Base-by-base conservation (phyloP, 2,113 vertebrate genomes). In the Parus major region DNA sequence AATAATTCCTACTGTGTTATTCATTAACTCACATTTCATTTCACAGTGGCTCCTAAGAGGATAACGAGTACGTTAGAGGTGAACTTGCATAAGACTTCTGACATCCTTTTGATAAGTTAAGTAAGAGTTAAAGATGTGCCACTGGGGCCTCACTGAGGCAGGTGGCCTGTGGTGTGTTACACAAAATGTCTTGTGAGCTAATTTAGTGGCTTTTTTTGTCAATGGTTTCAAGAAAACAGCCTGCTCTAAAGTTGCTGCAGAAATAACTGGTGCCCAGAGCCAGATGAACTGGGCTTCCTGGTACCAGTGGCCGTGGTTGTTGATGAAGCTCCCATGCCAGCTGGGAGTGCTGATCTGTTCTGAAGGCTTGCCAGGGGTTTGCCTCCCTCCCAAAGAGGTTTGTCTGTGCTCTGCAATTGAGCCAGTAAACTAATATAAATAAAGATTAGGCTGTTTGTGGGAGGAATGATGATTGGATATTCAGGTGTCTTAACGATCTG, bases 1-100 rank as follows among this genome's bases (percentile, higher is more conserved):
- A 95, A 81, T 95, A 91, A 95, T 87, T 94, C 89, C 94, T 87
- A 5, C 81, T 80, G 90, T 83, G 91, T 89, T 93, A 91, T 93
- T 97, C 94, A 96, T 97, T 96, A 97, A 91, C 91, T 96, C 85
- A 4, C 84, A 82, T 88, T 96, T 96, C 93, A 92, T 95, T 95
- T 39, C 39, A 39, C 76, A 92, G 2, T 85, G 85, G 71, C 82
- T 94, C 81, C 68, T 85, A 68, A 86, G 86, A 96, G 88, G 80
- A 73, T 92, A 92, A 93, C 0, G 3, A 92, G 60, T 59, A 57
- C 11, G 7, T 83, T 93, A 88, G 88, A 93, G 88, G 68, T 90
- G 90, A 92, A 92, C 92, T 97, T 97, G 95, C 71, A 16, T 46
- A 77, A 90, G 95, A 55, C 72, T 83, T 83, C 42, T 69, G 86